Base-by-base conservation (phyloP, 2,113 vertebrate species). In the Megaleporinus macrocephalus region DNA sequence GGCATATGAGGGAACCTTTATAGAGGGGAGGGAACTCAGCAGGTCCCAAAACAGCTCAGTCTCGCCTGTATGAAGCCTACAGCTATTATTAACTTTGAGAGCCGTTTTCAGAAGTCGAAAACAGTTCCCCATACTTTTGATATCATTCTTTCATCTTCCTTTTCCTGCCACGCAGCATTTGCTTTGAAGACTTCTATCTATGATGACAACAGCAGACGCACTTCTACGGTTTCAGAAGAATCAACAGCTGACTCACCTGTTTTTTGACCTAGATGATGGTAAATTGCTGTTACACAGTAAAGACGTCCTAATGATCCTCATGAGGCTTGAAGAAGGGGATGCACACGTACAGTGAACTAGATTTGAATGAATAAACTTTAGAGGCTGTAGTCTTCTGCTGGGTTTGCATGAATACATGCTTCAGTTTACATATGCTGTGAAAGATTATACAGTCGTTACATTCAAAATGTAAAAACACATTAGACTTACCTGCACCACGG, bases 361-460 rank as follows among this genome's bases (percentile, higher is more conserved):
- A 70, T 70, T 70, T 70, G 66, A 70, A 44, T 44, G 36, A 70
- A 12, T 44, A 70, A 70, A 70, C 66, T n/a, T 41, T 13, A 70
- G 10, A 14, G 33, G 22, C 66, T 70, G n/a, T 13, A 61, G 24
- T 26, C 24, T 10, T 26, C 57, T 26, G 57, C 57, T 61, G 14
- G 5, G 33, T 69, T 69, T 69, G 66, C 66, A 69, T 69, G 20
- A 69, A 13, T 22, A 41, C 20, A 41, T 69, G 3, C 4, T n/a
- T 12, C 66, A 24, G n/a, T 68, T 68, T 68, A 18, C 7, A 20
- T 69, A 22, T 4, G 33, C 10, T 22, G 20, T 22, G 20, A 22
- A 29, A 6, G 18, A n/a, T 69, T 41, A 69, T 41, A n/a, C 6
- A 41, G 30, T 4, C 18, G 13, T n/a, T 0, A 1, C 9, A 69